phyloP scores from a whole-genome alignment of 2,888 invertebrate species.

The Andrena haemorrhoa region DNA sequence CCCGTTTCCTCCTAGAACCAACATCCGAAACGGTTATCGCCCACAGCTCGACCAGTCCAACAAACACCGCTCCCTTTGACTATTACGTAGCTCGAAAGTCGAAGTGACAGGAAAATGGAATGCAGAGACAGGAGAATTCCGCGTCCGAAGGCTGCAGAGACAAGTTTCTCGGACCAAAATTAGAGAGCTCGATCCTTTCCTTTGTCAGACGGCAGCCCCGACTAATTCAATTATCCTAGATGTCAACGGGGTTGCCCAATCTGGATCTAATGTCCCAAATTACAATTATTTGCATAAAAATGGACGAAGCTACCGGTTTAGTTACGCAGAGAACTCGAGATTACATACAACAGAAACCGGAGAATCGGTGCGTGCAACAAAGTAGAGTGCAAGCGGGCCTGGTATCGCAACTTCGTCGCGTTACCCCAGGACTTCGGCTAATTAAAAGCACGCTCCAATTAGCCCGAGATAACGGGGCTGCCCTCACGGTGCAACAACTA shows the following conservation, averaged over 20 bases:
- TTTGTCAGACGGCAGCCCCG: background rate
- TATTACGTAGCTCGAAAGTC: background rate
- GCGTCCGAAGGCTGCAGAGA: background rate
- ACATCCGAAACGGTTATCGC: background rate
- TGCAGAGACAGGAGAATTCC: background rate
- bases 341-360: background rate
- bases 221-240: background rate
- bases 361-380: conserved; percentile 13
- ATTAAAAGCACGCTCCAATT: conserved; percentile 77
- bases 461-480: conserved; percentile 68
- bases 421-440: conserved; percentile 58
- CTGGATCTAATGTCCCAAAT: background rate
- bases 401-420: conserved; percentile 25
- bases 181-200: background rate
- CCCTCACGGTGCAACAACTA: conserved; percentile 50
- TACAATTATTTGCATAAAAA: background rate
- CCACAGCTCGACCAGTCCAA: background rate
- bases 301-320: too few species aligned
- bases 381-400: background rate
- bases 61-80: background rate
- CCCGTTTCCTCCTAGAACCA: background rate
- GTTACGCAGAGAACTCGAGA: background rate
- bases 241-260: background rate
- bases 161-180: background rate
- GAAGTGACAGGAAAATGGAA: background rate